Base-by-base conservation (phyloP, 2,797 vertebrate genomes). In the Apogon talboti region DNA sequence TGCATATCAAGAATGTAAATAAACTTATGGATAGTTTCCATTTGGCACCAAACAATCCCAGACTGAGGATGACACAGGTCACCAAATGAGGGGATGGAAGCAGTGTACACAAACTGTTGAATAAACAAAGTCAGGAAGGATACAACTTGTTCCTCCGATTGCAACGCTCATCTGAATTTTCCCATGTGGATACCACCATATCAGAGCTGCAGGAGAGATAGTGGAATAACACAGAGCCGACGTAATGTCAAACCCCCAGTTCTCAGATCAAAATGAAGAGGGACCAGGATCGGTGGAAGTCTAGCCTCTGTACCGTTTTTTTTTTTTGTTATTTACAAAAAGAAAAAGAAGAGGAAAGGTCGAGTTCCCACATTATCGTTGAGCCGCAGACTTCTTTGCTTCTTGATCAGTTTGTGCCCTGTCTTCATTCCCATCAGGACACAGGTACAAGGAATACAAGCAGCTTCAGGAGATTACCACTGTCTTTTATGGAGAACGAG, bases 101-200 rank as follows among this genome's bases (percentile, higher is more conserved):
- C 50, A 53, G 78, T 33, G 51, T 41, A 75, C 79, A 83, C 66
- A 78, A 72, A 82, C 41, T 7, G 8, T 57, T 66, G 72, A 67
- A 78, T 79, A 92, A 93, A 92, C 89, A 92, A 74, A 86, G 67
- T 84, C 91, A 87, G 91, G 91, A 92, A 92, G 89, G 87, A 92
- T 71, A 79, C 78, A 66, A 81, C 60, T 65, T 71, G 83, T 88
- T 85, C 83, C 75, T 79, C 51, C 48, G 50, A 81, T 80, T 83
- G 76, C 80, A 15, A 69, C 37, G 44, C 77, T 78, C 81, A 72
- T 87, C 86, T 74, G 50, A 71, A 44, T n/a, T 70, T 52, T 66
- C 82, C 84, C 82, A 46, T 7, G 67, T 40, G 76, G 76, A 62
- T 41, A 47, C 10, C 37, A 38, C 10, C 40, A 38, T 86, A 90